Percentiles rank a stretch among this genome's conserved stretches.
Conservation (phyloP, 2,113 vertebrate genomes). For the Arenaria interpres region DNA sequence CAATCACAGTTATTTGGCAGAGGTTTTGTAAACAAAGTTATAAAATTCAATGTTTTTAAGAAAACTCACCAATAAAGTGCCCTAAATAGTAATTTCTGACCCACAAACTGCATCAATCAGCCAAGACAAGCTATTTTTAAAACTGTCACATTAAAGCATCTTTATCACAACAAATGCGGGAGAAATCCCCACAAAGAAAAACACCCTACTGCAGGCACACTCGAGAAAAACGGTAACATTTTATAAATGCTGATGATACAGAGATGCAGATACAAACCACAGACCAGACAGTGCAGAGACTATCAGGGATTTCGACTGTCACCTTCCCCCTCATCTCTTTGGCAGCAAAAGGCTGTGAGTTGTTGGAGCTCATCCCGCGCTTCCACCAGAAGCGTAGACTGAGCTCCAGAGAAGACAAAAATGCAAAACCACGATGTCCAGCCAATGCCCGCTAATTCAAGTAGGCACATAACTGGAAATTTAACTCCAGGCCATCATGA, state of each 20-base stretch:
- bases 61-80: background rate
- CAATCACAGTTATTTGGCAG: background rate
- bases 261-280: background rate
- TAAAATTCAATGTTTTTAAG: background rate
- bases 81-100: background rate
- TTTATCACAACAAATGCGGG: background rate
- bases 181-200: background rate
- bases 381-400: background rate
- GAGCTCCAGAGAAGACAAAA: background rate
- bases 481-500: slow-evolving; percentile 10
- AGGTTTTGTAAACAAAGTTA: background rate
- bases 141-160: background rate
- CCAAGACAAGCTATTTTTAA: background rate
- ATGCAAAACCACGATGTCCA: background rate
- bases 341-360: background rate
- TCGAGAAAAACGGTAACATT: background rate
- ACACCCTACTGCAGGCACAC: background rate
- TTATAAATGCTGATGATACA: background rate
- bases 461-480: background rate
- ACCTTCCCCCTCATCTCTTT: background rate
- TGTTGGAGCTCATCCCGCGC: background rate
- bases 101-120: background rate
- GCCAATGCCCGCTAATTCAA: background rate
- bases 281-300: background rate
- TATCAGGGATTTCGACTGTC: background rate